Evolutionary conservation across 2,888 invertebrate species (phyloP), one percentile per base, ranked within the genome.

Genomic region (Tipula lateralis): DNA sequence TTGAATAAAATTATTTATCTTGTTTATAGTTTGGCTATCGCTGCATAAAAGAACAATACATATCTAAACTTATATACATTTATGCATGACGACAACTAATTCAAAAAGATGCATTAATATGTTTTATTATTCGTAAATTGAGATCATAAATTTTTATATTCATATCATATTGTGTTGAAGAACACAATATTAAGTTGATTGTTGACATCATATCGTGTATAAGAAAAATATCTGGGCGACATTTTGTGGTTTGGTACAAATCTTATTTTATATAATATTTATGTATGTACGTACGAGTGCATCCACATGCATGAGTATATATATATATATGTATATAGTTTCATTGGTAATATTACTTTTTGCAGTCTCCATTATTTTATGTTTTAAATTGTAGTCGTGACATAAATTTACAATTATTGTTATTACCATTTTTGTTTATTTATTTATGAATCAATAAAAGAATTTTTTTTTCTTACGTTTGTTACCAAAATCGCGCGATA

Each of bases 401-500:
- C 66, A 66, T 66, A 66, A 66, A 66, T 66, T 66, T 66, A 66
- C 24, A 24, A 66, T 66, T 66, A 66, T 66, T 66, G 66, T 2
- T 66, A 24, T 66, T 44, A 44, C 39, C 13, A 39, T 39, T 39
- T 39, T 39, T n/a, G n/a, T n/a, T 39, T 50, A 44, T 66, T 66
- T 66, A 24, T 66, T 66, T 66, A 66, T 66, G 66, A 66, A 66
- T 66, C 66, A 66, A 66, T 66, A 66, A 24, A 66, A 66, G 66
- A 24, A 24, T 50, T 6, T 19, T 7, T 66, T 50, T 19, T 50
- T 66, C 24, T 66, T 66, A 66, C 66, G 66, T 66, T 66, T 66
- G 19, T 66, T 66, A 66, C 66, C 66, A 66, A 66, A 66, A 66
- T 24, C 66, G 66, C 66, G 66, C 19, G 66, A 6, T 66, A 24